These are phyloP conservation scores for Drosophila prosaltans DNA, from an alignment of 1,140 invertebrate species.

Conservation along the genomic window DNA sequence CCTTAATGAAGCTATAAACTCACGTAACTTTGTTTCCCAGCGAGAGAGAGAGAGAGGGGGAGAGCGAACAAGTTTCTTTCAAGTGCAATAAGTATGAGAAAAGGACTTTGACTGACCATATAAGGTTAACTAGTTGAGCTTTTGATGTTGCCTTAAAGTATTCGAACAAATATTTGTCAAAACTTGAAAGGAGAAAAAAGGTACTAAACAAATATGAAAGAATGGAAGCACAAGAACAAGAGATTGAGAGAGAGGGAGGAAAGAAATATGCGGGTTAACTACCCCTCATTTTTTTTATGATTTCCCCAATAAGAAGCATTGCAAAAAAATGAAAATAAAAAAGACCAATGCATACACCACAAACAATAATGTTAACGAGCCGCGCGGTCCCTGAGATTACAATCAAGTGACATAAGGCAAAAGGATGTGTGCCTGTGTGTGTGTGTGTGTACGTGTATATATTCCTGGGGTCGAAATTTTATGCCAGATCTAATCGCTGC, in stretches of 20 bases:
- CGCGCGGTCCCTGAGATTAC: conserved; percentile 66
- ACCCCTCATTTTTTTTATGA: not conserved
- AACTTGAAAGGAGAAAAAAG: conserved; percentile 35
- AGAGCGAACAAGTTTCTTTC: conserved; percentile 49
- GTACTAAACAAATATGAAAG: conserved; percentile 28
- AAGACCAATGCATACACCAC: conserved; percentile 66
- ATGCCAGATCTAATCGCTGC: conserved; percentile 43
- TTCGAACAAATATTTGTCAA: conserved; percentile 71
- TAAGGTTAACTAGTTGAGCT: conserved; percentile 52
- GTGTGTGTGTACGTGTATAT: not conserved
- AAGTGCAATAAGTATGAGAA: conserved; percentile 43
- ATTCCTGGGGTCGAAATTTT: conserved; percentile 12
- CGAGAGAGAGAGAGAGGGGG: conserved; percentile 16
- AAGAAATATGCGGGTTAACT: conserved; percentile 66
- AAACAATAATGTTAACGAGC: conserved; percentile 74
- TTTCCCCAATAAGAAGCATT: conserved; percentile 30
- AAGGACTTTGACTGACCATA: conserved; percentile 53
- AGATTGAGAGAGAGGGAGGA: conserved; percentile 41
- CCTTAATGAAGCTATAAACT: conserved; percentile 70
- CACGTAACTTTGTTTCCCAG: conserved; percentile 57
- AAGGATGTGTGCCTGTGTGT: conserved; percentile 27
- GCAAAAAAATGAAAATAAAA: conserved; percentile 51
- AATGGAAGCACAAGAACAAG: conserved; percentile 36
- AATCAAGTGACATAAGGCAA: conserved; percentile 77
- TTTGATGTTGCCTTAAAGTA: conserved; percentile 68